Evolutionary conservation across 2,888 invertebrate species (phyloP).

Genomic region (Coremacera marginata): DNA sequence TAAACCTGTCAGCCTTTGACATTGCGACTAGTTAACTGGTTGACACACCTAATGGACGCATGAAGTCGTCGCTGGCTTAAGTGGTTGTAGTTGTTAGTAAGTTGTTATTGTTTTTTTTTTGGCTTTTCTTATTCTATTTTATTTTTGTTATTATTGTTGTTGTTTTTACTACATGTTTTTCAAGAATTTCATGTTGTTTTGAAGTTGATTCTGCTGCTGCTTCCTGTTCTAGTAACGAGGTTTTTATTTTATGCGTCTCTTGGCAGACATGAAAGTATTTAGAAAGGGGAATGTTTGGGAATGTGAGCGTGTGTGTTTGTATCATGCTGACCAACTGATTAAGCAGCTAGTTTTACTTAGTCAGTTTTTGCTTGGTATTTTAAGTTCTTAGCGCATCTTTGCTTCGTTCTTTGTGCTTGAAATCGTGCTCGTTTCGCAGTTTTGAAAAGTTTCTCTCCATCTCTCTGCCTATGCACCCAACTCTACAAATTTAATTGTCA

Average conservation of each 20-base stretch:
- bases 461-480: no score
- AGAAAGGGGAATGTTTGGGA: no score
- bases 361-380: no score
- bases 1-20: constrained; percentile 27
- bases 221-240: neutral
- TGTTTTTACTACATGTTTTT: neutral
- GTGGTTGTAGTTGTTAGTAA: neutral
- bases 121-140: neutral
- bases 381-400: no score
- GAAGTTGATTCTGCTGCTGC: neutral
- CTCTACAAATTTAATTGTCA: no score
- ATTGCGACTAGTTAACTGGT: constrained; percentile 33
- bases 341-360: no score
- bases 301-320: no score
- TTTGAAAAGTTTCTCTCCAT: no score
- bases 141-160: neutral
- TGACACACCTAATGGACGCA: constrained; percentile 4
- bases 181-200: neutral
- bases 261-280: no score
- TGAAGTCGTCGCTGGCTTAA: neutral
- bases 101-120: neutral
- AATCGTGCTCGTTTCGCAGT: no score
- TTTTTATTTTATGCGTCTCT: neutral
- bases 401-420: no score
- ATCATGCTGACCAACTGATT: no score